phyloP scores from a whole-genome alignment of 2,113 vertebrate species.

The Podilymbus podiceps region DNA sequence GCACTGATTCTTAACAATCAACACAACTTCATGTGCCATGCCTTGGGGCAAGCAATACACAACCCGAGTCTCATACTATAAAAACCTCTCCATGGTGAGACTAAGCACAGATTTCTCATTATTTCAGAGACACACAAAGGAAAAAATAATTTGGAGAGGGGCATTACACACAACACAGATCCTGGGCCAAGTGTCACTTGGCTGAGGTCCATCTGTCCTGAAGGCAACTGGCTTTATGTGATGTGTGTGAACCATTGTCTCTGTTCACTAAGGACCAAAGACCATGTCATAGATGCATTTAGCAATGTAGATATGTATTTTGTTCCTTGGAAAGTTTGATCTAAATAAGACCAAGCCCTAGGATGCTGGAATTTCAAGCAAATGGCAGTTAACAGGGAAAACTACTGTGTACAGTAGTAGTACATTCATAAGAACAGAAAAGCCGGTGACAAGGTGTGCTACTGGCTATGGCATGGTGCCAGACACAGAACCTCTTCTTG shows the following conservation, averaged over 20 bases:
- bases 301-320: not conserved
- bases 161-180: not conserved
- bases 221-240: not conserved
- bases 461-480: not conserved
- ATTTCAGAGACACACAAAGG: not conserved
- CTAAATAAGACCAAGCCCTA: not conserved
- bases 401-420: not conserved
- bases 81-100: not conserved
- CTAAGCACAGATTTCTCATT: not conserved
- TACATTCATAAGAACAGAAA: not conserved
- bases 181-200: not conserved
- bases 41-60: not conserved
- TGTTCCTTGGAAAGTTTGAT: not conserved
- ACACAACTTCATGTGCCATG: not conserved
- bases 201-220: not conserved
- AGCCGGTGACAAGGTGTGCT: not conserved
- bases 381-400: not conserved
- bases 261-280: not conserved
- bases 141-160: too few relatives aligned
- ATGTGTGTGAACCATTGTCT: not conserved
- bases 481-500: not conserved
- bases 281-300: not conserved
- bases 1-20: not conserved
- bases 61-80: not conserved
- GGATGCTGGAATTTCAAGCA: not conserved